Evolutionary conservation across 2,888 invertebrate genomes (phyloP).

Genomic region (Diarsia brunnea): DNA sequence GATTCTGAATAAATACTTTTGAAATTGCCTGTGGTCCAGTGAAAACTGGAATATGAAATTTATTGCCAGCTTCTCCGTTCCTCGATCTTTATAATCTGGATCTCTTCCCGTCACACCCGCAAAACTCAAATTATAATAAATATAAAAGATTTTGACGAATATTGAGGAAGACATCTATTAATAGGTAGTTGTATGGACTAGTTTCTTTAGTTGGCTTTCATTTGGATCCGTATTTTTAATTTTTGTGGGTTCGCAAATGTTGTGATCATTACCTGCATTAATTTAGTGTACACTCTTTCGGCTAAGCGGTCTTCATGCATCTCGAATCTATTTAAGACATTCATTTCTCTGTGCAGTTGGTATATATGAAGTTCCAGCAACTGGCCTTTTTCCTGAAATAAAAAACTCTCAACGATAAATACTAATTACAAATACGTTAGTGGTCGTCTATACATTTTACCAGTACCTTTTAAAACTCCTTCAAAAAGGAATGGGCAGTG

Average conservation of each 20-base stretch:
- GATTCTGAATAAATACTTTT: neutral
- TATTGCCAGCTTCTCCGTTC: neutral
- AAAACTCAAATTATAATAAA: neutral
- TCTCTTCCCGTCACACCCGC: neutral
- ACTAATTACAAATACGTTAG: neutral
- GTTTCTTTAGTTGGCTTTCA: neutral
- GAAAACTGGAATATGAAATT: neutral
- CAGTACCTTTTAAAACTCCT: neutral
- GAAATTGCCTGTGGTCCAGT: neutral
- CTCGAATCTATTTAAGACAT: slow-evolving; percentile 94
- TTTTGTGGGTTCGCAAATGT: neutral
- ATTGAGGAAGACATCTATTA: neutral
- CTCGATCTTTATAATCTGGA: neutral
- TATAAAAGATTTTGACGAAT: too few species aligned
- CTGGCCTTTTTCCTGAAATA: slow-evolving; percentile 81
- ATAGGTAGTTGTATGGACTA: neutral
- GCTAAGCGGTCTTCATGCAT: slow-evolving; percentile 92
- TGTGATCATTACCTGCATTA: slow-evolving; percentile 80
- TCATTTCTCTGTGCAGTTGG: slow-evolving; percentile 93
- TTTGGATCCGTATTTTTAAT: neutral
- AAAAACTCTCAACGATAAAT: slow-evolving; percentile 63
- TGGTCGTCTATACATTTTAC: neutral
- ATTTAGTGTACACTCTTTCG: slow-evolving; percentile 90
- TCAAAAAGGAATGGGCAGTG: neutral
- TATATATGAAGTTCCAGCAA: slow-evolving; percentile 92